Evolutionary conservation across 2,797 vertebrate genomes (phyloP).

Genomic region (Apogon talboti): DNA sequence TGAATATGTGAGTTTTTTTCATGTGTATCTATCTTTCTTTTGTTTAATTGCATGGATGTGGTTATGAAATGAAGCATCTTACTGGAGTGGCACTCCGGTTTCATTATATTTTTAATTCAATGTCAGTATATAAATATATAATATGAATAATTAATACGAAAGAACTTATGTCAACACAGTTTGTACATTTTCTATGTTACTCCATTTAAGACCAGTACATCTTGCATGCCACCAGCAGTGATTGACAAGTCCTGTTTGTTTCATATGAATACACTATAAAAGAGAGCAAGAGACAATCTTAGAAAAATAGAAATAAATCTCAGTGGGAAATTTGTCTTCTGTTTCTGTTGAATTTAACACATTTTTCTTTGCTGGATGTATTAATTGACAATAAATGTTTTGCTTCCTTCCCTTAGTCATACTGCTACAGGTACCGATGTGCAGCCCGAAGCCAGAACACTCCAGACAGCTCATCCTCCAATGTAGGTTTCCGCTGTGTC

Average conservation of each 20-base stretch:
- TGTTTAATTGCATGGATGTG: too few species aligned
- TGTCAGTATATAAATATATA: neutral
- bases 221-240: conserved; percentile 12
- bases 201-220: conserved; percentile 16
- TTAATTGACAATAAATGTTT: conserved; percentile 2
- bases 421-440: conserved; percentile 97
- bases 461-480: conserved; percentile 94
- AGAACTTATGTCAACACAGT: conserved; percentile 1
- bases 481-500: conserved; percentile 95
- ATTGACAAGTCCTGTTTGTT: conserved; percentile 50
- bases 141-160: neutral
- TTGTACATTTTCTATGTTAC: conserved; percentile 8
- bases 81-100: too few species aligned
- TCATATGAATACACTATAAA: conserved; percentile 34
- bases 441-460: conserved; percentile 97
- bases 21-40: too few species aligned
- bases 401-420: conserved; percentile 84
- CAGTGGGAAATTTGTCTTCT: too few species aligned
- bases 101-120: too few species aligned
- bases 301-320: neutral
- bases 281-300: conserved; percentile 8
- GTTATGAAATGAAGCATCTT: too few species aligned
- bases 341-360: neutral
- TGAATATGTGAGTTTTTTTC: too few species aligned
- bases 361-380: neutral